Conservation (phyloP, 2,888 invertebrate species). For the Galerucella pusilla region DNA sequence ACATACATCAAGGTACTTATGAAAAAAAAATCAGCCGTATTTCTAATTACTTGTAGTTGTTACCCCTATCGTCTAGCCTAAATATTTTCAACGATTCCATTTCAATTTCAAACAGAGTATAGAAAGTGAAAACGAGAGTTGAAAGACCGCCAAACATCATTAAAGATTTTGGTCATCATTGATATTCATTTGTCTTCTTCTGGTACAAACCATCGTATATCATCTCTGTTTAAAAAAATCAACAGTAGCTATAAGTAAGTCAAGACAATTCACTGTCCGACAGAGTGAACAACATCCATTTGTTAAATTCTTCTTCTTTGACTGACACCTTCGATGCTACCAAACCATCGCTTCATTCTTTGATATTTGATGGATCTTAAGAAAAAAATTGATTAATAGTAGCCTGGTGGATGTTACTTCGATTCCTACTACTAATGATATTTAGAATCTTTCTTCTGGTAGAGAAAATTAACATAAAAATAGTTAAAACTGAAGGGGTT, state of each 20-base stretch:
- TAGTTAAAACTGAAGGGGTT: no score
- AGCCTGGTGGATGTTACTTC: not conserved
- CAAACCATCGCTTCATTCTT: slow-evolving; percentile 35
- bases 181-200: slow-evolving; percentile 31
- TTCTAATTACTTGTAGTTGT: no score
- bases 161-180: slow-evolving; percentile 15
- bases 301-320: slow-evolving; percentile 51
- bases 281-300: slow-evolving; percentile 45
- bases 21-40: no score
- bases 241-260: slow-evolving; percentile 49
- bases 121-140: no score
- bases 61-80: no score
- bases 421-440: slow-evolving; percentile 9
- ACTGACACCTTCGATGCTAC: slow-evolving; percentile 58
- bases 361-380: slow-evolving; percentile 31
- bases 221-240: slow-evolving; percentile 50
- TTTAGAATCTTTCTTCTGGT: not conserved
- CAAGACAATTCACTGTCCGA: slow-evolving; percentile 50
- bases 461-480: not conserved
- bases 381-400: slow-evolving; percentile 15
- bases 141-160: no score
- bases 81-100: no score
- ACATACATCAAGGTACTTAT: no score
- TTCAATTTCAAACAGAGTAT: no score
- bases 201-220: slow-evolving; percentile 43